Evolutionary conservation across 2,797 vertebrate genomes (phyloP).

Genomic region (Pogoniulus pusillus): DNA sequence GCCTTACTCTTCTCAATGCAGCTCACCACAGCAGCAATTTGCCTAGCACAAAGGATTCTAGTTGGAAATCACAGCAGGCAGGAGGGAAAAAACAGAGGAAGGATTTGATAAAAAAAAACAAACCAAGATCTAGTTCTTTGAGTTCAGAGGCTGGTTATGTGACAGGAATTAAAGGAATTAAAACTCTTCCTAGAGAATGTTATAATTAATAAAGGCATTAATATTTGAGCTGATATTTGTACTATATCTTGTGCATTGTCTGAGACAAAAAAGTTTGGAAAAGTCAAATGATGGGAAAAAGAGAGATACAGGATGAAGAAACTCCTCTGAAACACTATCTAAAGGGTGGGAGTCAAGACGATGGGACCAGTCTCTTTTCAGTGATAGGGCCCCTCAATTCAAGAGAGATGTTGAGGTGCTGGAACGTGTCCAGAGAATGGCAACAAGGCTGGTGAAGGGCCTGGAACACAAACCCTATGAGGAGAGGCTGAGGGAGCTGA

Average conservation of each 20-base stretch:
- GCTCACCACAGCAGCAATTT: not conserved
- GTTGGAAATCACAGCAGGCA: not conserved
- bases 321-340: not conserved
- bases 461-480: too few species aligned
- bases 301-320: not conserved
- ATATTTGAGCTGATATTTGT: not conserved
- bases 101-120: not conserved
- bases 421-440: too few species aligned
- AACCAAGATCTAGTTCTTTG: not conserved
- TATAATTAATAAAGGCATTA: not conserved
- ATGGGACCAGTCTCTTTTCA: too few species aligned
- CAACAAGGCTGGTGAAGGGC: too few species aligned
- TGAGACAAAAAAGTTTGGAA: not conserved
- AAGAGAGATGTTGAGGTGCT: too few species aligned
- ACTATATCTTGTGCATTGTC: not conserved
- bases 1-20: not conserved
- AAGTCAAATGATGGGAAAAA: not conserved
- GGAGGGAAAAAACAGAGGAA: not conserved
- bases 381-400: too few species aligned
- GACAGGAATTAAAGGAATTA: not conserved
- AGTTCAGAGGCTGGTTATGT: not conserved
- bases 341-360: too few species aligned
- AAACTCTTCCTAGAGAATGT: not conserved
- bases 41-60: not conserved
- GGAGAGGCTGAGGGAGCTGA: too few species aligned